Base-by-base conservation (phyloP, 1,140 invertebrate species). In the Pseudomyrmex pallidus region DNA sequence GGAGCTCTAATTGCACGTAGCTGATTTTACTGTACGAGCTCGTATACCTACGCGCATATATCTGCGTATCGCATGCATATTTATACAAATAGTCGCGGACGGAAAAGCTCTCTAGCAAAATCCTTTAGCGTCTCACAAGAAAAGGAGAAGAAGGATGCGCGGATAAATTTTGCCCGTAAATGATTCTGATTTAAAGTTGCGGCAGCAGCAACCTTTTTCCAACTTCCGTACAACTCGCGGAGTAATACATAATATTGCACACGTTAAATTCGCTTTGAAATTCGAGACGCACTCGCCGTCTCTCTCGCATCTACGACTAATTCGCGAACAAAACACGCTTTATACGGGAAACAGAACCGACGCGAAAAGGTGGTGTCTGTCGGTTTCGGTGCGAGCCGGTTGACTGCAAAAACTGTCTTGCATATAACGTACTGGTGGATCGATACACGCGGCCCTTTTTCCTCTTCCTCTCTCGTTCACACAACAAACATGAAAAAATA, bases 211-310 rank as follows among this genome's bases (percentile, higher is more conserved):
- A 20, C 35, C 15, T 22, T 10, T 15, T 15, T 12, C 17, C 2
- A 2, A 4, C 10, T 2, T 7, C 12, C 15, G 8, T 44, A 1
- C 64, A 48, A 54, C 22, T 48, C 44, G 54, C 3, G n/a, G 20
- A 35, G 5, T 35, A 35, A 35, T 72, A 25, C 54, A 72, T 61
- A 59, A 61, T 74, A 68, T 56, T 4, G 70, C 35, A 7, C 5
- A 5, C 74, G 48, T 84, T 85, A 72, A 78, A 62, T 52, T 82
- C 82, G 56, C 82, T 88, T 88, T 85, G 74, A 87, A 74, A 80
- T 63, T 80, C 70, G 62, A 70, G 77, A 87, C 74, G 20, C 44
- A 63, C 15, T 20, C 46, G 44, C 67, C n/a, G 85, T 56, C 22
- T 25, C 59, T 78, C 20, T 35, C n/a, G 13, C 48, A 17, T 22